A percentile compares a stretch with the other conserved stretches of the same genome.
Evolutionary conservation across 2,888 invertebrate genomes (phyloP).

Genomic region (Perithous albicinctus): DNA sequence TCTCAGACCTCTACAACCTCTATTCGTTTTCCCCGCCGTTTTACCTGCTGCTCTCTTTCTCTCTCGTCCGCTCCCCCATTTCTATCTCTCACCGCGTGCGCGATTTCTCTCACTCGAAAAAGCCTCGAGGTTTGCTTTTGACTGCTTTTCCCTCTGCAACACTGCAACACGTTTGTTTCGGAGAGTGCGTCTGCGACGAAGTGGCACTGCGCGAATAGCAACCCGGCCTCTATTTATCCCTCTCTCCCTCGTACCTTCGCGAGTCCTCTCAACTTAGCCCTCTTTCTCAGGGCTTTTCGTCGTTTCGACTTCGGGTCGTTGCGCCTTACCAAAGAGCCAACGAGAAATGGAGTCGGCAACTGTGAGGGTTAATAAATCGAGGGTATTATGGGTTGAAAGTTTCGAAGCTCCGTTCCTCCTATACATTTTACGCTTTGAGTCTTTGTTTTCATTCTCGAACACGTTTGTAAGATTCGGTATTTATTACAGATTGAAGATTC

Average conservation of each 20-base stretch:
- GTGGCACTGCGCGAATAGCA: slow-evolving; percentile 62
- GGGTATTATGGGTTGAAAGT: slow-evolving; percentile 19
- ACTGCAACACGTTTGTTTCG: slow-evolving; percentile 65
- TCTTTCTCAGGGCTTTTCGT: slow-evolving; percentile 32
- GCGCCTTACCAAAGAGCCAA: slow-evolving; percentile 38
- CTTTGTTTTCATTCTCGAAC: background rate
- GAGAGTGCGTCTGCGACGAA: slow-evolving; percentile 70
- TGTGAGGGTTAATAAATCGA: slow-evolving; percentile 53
- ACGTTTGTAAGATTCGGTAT: background rate
- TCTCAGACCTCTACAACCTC: slow-evolving; percentile 72
- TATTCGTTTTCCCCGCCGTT: slow-evolving; percentile 58
- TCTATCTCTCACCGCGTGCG: slow-evolving; percentile 36
- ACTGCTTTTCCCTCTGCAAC: slow-evolving; percentile 40
- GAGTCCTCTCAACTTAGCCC: slow-evolving; percentile 15
- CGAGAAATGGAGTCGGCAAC: slow-evolving; percentile 8
- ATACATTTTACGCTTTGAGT: background rate
- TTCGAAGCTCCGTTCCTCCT: background rate
- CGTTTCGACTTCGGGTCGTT: slow-evolving; percentile 49
- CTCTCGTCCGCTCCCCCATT: slow-evolving; percentile 14
- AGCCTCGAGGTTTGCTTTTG: slow-evolving; percentile 26
- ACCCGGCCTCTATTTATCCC: slow-evolving; percentile 16
- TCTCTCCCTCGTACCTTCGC: background rate
- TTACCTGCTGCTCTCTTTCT: slow-evolving; percentile 27
- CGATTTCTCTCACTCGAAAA: slow-evolving; percentile 59
- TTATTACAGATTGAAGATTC: background rate